These are phyloP conservation scores for Bruchidius siliquastri DNA, from an alignment of 2,888 invertebrate species.

Conservation along the genomic window DNA sequence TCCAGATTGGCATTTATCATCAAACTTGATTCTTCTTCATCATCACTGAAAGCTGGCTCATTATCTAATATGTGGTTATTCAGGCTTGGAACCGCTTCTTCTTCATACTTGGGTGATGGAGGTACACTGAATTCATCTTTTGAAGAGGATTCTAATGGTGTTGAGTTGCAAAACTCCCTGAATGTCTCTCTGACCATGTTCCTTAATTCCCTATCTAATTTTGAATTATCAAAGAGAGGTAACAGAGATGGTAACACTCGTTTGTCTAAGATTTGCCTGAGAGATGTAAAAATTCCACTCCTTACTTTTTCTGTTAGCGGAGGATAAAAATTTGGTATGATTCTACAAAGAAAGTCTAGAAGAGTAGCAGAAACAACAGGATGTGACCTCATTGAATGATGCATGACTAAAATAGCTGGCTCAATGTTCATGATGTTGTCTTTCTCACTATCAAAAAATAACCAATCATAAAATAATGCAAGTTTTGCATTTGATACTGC, in stretches of 20 bases:
- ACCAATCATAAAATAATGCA: constrained; percentile 90
- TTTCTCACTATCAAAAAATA: constrained; percentile 84
- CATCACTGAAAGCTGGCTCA: constrained; percentile 81
- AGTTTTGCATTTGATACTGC: constrained; percentile 88
- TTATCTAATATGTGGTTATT: constrained; percentile 53
- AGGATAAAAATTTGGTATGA: constrained; percentile 83
- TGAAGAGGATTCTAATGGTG: constrained; percentile 38
- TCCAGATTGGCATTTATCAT: constrained; percentile 45
- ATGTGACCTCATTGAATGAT: constrained; percentile 87
- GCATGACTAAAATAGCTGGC: constrained; percentile 90
- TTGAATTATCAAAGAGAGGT: constrained; percentile 83
- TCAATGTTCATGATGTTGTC: constrained; percentile 96
- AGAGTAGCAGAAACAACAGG: constrained; percentile 86
- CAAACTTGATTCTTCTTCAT: constrained; percentile 64
- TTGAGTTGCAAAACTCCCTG: constrained; percentile 71
- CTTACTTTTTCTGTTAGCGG: constrained; percentile 72
- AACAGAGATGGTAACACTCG: constrained; percentile 82
- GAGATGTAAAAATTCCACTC: constrained; percentile 75
- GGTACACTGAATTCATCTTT: constrained; percentile 25
- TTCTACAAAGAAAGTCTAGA: constrained; percentile 86
- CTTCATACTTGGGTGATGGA: constrained; percentile 31
- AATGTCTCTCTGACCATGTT: constrained; percentile 85
- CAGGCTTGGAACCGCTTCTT: constrained; percentile 26
- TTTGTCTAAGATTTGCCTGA: constrained; percentile 85
- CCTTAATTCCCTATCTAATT: constrained; percentile 77